These are phyloP conservation scores for Whitmania pigra DNA, from an alignment of 1,140 invertebrate genomes.

Conservation along the genomic window DNA sequence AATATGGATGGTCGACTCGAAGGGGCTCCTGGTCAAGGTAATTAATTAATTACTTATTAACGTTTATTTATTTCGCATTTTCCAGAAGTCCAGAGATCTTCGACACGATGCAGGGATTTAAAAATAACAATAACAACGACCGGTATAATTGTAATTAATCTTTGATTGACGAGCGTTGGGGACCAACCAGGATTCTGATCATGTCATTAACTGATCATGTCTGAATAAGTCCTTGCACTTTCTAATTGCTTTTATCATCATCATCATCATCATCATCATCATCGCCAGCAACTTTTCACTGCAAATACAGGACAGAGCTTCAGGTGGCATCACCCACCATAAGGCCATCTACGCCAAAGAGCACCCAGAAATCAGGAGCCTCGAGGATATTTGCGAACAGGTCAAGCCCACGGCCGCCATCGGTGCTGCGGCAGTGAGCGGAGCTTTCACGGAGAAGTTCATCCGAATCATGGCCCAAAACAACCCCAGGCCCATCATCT, in stretches of 20 bases:
- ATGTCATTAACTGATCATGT: no score
- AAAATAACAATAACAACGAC: no score
- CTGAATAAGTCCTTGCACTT: no score
- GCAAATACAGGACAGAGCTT: constrained; percentile 18
- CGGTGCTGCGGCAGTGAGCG: constrained; percentile 35
- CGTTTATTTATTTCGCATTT: neutral
- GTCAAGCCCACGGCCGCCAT: constrained; percentile 28
- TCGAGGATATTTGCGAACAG: constrained; percentile 22
- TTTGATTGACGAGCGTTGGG: no score
- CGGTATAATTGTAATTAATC: no score
- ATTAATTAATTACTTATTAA: no score
- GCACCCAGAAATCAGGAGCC: constrained; percentile 14
- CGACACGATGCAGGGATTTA: no score
- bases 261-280: no score
- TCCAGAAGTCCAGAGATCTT: no score
- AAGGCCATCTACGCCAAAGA: constrained; percentile 27
- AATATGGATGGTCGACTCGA: constrained; percentile 57
- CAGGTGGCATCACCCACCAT: constrained; percentile 26
- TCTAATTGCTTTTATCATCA: no score
- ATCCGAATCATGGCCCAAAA: constrained; percentile 35
- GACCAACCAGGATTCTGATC: no score
- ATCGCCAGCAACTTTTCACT: no score
- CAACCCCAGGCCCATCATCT: constrained; percentile 40
- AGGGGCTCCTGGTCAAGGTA: constrained; percentile 36
- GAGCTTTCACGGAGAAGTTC: constrained; percentile 38